These are phyloP conservation scores for Chelidonichthys spinosus DNA, from an alignment of 2,797 vertebrate species.

Conservation along the genomic window DNA sequence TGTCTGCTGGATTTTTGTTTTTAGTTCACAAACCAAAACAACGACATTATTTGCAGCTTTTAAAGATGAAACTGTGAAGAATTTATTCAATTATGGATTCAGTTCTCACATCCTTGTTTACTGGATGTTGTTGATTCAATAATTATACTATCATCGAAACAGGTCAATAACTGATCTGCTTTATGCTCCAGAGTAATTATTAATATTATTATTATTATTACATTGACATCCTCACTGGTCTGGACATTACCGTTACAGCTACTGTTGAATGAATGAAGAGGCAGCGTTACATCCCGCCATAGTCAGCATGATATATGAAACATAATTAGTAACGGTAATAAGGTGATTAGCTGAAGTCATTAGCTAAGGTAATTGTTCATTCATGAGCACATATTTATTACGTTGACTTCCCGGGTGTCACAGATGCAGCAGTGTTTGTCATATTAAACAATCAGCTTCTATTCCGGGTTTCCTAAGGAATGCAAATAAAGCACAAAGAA, in stretches of 20 bases:
- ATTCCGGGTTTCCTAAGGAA: conserved; percentile 4
- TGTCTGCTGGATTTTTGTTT: no score
- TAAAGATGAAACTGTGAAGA: no score
- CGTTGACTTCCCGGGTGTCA: conserved; percentile 8
- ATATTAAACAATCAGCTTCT: not conserved
- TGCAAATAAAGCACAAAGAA: not conserved
- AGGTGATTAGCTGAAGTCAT: conserved; percentile 46
- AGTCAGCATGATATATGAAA: conserved; percentile 46
- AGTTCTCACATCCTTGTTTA: no score
- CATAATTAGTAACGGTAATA: conserved; percentile 40
- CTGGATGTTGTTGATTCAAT: not conserved
- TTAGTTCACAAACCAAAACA: no score
- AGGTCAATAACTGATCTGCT: not conserved
- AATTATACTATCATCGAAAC: not conserved
- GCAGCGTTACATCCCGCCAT: conserved; percentile 42
- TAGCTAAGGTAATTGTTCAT: conserved; percentile 36
- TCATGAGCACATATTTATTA: conserved; percentile 37
- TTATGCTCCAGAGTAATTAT: not conserved
- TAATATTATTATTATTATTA: not conserved
- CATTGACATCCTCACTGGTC: not conserved
- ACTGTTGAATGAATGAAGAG: conserved; percentile 12
- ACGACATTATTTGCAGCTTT: no score
- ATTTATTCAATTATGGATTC: no score
- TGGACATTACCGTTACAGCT: not conserved
- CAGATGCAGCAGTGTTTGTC: conserved; percentile 4